These are phyloP conservation scores for Bhutanitis thaidina DNA, from an alignment of 2,888 invertebrate genomes.

Conservation along the genomic window DNA sequence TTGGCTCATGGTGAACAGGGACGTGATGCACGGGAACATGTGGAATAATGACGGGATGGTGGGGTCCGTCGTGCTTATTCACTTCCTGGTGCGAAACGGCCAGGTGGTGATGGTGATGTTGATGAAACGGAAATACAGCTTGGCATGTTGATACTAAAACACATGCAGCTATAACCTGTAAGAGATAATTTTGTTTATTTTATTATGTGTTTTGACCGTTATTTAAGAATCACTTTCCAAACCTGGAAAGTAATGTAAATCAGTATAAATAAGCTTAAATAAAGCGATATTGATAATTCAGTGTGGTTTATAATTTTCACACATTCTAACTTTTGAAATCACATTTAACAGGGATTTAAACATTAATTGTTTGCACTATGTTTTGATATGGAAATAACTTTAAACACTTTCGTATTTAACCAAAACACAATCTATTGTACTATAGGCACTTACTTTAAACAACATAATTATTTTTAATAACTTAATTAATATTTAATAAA, in stretches of 20 bases:
- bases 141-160: slow-evolving; percentile 55
- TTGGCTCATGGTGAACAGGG: slow-evolving; percentile 38
- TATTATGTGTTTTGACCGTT: too few species aligned
- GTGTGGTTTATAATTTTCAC: too few species aligned
- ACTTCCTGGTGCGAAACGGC: slow-evolving; percentile 68
- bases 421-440: too few species aligned
- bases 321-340: too few species aligned
- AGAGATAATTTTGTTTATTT: slow-evolving; percentile 1
- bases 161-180: slow-evolving; percentile 50
- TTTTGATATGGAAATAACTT: too few species aligned
- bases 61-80: slow-evolving; percentile 59
- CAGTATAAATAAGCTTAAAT: too few species aligned
- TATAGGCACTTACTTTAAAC: slow-evolving; percentile 48
- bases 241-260: too few species aligned
- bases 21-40: slow-evolving; percentile 34
- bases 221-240: too few species aligned
- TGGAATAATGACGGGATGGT: slow-evolving; percentile 38
- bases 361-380: too few species aligned
- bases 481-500: slow-evolving; percentile 21
- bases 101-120: slow-evolving; percentile 52
- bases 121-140: slow-evolving; percentile 61
- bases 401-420: too few species aligned
- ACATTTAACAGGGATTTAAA: too few species aligned
- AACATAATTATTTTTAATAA: slow-evolving; percentile 40
- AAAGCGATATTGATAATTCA: too few species aligned